Evolutionary conservation across 1,140 invertebrate genomes (phyloP).

Genomic region (Rhyacophila brunnea): DNA sequence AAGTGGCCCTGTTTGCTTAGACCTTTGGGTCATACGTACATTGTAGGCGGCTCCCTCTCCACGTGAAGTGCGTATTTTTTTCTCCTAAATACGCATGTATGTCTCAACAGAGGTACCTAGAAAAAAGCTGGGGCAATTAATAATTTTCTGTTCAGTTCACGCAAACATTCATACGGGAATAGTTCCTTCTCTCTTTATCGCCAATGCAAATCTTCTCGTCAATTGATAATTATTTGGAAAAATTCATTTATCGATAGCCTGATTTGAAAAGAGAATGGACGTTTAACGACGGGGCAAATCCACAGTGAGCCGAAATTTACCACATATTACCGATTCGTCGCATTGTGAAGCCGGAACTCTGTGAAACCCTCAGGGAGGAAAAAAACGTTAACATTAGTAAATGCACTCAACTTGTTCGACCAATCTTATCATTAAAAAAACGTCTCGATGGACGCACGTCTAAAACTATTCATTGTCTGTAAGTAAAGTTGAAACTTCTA

Average conservation of each 20-base stretch:
- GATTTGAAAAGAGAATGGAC: constrained; percentile 7
- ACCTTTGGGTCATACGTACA: constrained; percentile 33
- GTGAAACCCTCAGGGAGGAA: constrained; percentile 32
- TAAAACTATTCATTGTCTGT: too few species aligned
- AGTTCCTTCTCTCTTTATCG: constrained; percentile 5
- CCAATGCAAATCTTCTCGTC: constrained; percentile 8
- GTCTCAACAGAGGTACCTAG: constrained; percentile 39
- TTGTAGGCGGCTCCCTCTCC: constrained; percentile 22
- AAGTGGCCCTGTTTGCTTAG: constrained; percentile 19
- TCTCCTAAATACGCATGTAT: constrained; percentile 36
- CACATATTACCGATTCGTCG: constrained; percentile 26
- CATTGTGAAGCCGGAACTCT: constrained; percentile 24
- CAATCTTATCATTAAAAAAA: not conserved
- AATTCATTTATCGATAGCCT: not conserved
- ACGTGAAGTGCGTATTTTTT: constrained; percentile 29
- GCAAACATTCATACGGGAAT: constrained; percentile 42
- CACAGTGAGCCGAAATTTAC: constrained; percentile 5
- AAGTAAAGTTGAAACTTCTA: too few species aligned
- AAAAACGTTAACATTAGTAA: constrained; percentile 36
- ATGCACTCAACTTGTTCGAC: constrained; percentile 2
- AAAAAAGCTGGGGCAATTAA: constrained; percentile 56
- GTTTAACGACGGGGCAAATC: constrained; percentile 6
- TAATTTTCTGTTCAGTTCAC: constrained; percentile 51
- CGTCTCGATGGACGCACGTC: too few species aligned
- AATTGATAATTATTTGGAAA: constrained; percentile 1